Conservation (phyloP, 1,140 invertebrate species). For the Drosophila varians region DNA sequence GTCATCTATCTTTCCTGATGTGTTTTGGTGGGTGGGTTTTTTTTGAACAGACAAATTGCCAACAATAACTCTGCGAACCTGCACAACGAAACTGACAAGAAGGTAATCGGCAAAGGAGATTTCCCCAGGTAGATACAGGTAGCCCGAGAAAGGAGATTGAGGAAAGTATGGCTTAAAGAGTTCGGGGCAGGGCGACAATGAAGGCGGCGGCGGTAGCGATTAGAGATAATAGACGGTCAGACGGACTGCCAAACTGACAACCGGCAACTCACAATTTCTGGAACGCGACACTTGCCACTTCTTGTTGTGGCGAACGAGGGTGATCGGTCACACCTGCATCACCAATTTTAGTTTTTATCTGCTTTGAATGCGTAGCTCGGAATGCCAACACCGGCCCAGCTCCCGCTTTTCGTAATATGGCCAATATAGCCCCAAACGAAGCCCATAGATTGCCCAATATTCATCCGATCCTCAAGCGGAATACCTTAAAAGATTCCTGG, state of each 20-base stretch:
- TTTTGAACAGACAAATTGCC: conserved; percentile 37
- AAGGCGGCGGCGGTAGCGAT: conserved; percentile 36
- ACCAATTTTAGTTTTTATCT: not conserved
- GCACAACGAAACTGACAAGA: conserved; percentile 21
- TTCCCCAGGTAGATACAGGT: conserved; percentile 11
- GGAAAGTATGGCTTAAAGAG: conserved; percentile 12
- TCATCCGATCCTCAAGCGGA: not conserved
- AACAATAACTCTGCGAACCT: conserved; percentile 50
- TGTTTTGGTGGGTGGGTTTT: conserved; percentile 3
- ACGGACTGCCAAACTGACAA: conserved; percentile 5
- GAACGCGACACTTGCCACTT: conserved; percentile 29
- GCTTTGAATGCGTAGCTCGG: not conserved
- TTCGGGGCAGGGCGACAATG: conserved; percentile 12
- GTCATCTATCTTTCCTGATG: not conserved
- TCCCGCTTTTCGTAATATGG: too few relatives aligned
- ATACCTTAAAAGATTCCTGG: not conserved
- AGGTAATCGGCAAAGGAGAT: not conserved
- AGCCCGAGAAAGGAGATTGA: conserved; percentile 13
- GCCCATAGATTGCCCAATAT: too few relatives aligned
- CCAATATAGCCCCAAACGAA: too few relatives aligned
- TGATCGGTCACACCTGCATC: conserved; percentile 13
- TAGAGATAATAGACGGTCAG: conserved; percentile 27
- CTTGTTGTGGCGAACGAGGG: conserved; percentile 28
- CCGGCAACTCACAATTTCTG: conserved; percentile 11
- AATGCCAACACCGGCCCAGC: conserved; percentile 1